Evolutionary conservation across 2,113 vertebrate genomes (phyloP).

Genomic region (Plecotus auritus): DNA sequence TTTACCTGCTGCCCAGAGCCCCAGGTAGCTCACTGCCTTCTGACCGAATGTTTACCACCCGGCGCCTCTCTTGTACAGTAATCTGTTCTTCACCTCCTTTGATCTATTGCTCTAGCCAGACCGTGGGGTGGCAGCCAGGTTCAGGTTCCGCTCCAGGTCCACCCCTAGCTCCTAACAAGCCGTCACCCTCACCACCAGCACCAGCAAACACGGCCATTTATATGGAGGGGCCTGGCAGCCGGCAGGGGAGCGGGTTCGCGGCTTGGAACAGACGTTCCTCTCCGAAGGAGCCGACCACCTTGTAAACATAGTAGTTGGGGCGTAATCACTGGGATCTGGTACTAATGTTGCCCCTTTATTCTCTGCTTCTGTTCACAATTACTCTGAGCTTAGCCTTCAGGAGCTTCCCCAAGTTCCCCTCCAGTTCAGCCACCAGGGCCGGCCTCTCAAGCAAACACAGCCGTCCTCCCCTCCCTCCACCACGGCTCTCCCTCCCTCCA

Average conservation of each 20-base stretch:
- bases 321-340: not conserved
- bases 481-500: not conserved
- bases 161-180: not conserved
- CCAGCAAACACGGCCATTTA: not conserved
- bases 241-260: rapidly evolving
- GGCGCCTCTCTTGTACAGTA: not conserved
- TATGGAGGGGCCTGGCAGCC: not conserved
- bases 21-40: not conserved
- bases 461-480: too few species aligned
- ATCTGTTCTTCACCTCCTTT: constrained; percentile 8
- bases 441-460: not conserved
- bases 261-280: not conserved
- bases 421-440: not conserved
- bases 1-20: not conserved
- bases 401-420: not conserved
- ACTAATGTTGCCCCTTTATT: not conserved
- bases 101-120: not conserved
- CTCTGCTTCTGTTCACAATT: not conserved
- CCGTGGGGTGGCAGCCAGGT: not conserved
- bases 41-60: not conserved
- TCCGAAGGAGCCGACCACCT: not conserved
- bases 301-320: not conserved
- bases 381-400: not conserved
- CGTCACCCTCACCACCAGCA: not conserved
- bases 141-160: not conserved